Evolutionary conservation across 2,888 invertebrate genomes (phyloP), one percentile per base, ranked within the genome.

Genomic region (Drosophila aldrichi): DNA sequence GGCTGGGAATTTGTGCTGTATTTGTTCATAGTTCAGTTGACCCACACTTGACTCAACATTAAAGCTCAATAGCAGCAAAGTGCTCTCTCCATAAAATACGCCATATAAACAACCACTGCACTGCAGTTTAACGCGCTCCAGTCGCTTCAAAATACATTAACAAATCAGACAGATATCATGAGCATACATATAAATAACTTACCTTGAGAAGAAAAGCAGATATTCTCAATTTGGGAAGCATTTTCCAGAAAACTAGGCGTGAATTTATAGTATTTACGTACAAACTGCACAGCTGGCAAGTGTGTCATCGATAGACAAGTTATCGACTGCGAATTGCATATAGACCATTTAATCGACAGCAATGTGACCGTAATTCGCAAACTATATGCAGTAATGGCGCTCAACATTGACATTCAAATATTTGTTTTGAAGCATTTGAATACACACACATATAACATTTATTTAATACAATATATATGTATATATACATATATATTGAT

Each of bases 201-300:
- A 96, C 96, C 94, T 96, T 94, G 82, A 96, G 93, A 90, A 96
- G 94, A 93, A 95, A 95, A 75, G 94, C 95, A 77, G 96, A 95
- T 93, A 96, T 95, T 94, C 95, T 95, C 86, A 96, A 94, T 93
- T 95, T 95, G 91, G 95, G 96, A 94, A 95, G 95, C 96, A 96
- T 96, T 66, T 76, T 60, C 34, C 40, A 46, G 51, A 69, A 69
- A 72, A 68, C 54, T 65, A 54, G 68, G 69, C 62, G 77, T 77
- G 61, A 49, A 68, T 61, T 40, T 57, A 4, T 2, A 34, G 38
- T 71, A 58, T 60, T 48, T 54, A 48, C 54, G 55, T 68, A 70
- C 52, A 67, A 84, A 72, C 52, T 85, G 84, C 87, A 86, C 87
- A 86, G 84, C 84, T 84, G 84, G 84, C 84, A 84, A 74, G 34